A percentile compares a stretch with the other conserved stretches of the same genome.
phyloP scores from a whole-genome alignment of 2,888 invertebrate species.

The Plagodis dolabraria region DNA sequence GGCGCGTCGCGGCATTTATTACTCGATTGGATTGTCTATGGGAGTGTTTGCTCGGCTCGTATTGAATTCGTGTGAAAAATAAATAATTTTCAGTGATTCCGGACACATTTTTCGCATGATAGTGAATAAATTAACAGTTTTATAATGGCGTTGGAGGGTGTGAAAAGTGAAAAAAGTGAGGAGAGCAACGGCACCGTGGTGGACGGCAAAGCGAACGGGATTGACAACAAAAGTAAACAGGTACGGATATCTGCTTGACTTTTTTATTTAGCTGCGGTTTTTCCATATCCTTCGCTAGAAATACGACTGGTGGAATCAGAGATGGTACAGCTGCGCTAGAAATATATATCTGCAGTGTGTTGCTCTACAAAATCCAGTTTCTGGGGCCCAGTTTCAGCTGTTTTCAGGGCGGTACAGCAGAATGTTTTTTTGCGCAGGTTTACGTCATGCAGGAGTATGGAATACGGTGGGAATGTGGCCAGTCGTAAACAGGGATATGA shows the following conservation, averaged over 20 bases:
- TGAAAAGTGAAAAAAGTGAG: conserved; percentile 83
- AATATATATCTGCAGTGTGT: neutral
- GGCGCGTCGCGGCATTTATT: conserved; percentile 57
- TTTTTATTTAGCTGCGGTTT: conserved; percentile 51
- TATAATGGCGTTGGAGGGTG: conserved; percentile 83
- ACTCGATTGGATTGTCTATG: conserved; percentile 71
- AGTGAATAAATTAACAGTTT: conserved; percentile 76
- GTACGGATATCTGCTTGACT: conserved; percentile 60
- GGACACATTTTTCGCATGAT: conserved; percentile 69
- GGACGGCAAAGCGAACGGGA: conserved; percentile 83
- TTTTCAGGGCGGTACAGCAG: conserved; percentile 38
- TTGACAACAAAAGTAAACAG: conserved; percentile 86
- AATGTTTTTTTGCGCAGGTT: conserved; percentile 69
- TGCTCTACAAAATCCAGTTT: neutral
- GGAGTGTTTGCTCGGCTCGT: conserved; percentile 74
- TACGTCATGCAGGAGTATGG: conserved; percentile 53
- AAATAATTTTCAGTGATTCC: conserved; percentile 66
- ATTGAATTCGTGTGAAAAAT: conserved; percentile 72
- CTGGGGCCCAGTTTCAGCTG: conserved; percentile 19
- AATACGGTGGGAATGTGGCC: conserved; percentile 61
- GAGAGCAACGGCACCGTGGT: conserved; percentile 81
- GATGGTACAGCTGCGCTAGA: neutral
- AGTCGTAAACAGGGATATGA: conserved; percentile 71
- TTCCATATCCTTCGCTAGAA: conserved; percentile 35
- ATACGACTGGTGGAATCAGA: conserved; percentile 2